phyloP scores from a whole-genome alignment of 1,140 invertebrate genomes.

The Eufriesea mexicana region DNA sequence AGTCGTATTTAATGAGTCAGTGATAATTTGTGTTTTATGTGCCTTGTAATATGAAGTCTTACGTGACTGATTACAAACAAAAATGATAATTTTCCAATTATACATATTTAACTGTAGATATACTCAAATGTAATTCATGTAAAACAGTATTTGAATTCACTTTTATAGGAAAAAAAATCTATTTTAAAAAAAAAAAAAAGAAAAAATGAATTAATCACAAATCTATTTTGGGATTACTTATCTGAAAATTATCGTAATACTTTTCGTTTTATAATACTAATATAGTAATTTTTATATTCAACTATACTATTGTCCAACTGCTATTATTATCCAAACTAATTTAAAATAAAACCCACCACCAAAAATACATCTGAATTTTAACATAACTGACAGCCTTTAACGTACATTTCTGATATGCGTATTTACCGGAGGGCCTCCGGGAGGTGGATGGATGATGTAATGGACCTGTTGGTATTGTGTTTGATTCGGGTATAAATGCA shows the following conservation, averaged over 20 bases:
- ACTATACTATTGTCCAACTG: neutral
- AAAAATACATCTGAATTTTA: constrained; percentile 78
- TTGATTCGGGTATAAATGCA: constrained; percentile 93
- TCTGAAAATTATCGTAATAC: neutral
- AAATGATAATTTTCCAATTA: too few species aligned
- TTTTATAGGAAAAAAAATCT: too few species aligned
- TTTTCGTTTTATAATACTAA: neutral
- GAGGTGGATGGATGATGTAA: constrained; percentile 81
- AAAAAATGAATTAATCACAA: neutral
- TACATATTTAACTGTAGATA: too few species aligned
- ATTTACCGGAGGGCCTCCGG: constrained; percentile 82
- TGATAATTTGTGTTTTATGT: too few species aligned
- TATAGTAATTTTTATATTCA: too few species aligned
- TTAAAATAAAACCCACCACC: constrained; percentile 77
- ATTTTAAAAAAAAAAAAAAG: too few species aligned
- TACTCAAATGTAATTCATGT: too few species aligned
- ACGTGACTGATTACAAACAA: too few species aligned
- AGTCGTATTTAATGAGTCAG: neutral
- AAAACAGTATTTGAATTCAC: too few species aligned
- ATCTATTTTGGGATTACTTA: neutral
- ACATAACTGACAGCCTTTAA: constrained; percentile 80
- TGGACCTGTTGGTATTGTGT: constrained; percentile 80
- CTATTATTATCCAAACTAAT: neutral
- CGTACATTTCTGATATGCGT: constrained; percentile 83
- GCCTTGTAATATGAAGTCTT: too few species aligned